These are phyloP conservation scores for Anguilla rostrata DNA, from an alignment of 2,113 vertebrate species.

Conservation along the genomic window DNA sequence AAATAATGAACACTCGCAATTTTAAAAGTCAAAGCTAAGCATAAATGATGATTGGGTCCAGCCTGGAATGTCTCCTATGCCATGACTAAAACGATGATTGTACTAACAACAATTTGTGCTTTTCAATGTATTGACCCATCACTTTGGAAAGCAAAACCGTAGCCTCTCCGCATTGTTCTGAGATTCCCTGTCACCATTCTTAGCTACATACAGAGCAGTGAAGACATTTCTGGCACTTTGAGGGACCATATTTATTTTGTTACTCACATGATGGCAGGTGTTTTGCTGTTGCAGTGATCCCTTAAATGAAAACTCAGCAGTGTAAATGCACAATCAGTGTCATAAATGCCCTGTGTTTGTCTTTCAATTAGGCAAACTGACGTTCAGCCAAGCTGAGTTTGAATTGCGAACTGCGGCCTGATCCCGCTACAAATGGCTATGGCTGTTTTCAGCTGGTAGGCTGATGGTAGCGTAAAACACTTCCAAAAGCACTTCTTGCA, in stretches of 20 bases:
- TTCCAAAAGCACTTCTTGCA: neutral
- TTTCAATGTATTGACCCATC: neutral
- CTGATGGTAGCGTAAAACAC: neutral
- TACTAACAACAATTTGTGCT: neutral
- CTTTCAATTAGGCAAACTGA: conserved; percentile 15
- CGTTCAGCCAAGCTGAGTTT: neutral
- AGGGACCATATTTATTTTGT: neutral
- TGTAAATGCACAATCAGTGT: conserved; percentile 17
- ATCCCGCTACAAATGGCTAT: neutral
- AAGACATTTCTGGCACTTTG: neutral
- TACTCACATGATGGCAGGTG: neutral
- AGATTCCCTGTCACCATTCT: neutral
- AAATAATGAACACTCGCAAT: too few relatives aligned
- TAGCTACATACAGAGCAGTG: neutral
- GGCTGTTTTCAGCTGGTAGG: neutral
- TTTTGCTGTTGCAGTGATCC: neutral
- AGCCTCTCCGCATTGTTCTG: neutral
- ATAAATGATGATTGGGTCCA: neutral
- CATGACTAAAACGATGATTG: neutral
- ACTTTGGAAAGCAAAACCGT: neutral
- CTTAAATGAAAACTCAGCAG: conserved; percentile 14
- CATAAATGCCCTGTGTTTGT: conserved; percentile 3
- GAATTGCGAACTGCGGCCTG: neutral
- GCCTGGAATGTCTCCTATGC: neutral
- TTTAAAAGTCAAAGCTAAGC: neutral